A percentile compares a stretch with the other conserved stretches of the same genome.
Evolutionary conservation across 2,888 invertebrate genomes (phyloP).

Genomic region (Acleris sparsana): DNA sequence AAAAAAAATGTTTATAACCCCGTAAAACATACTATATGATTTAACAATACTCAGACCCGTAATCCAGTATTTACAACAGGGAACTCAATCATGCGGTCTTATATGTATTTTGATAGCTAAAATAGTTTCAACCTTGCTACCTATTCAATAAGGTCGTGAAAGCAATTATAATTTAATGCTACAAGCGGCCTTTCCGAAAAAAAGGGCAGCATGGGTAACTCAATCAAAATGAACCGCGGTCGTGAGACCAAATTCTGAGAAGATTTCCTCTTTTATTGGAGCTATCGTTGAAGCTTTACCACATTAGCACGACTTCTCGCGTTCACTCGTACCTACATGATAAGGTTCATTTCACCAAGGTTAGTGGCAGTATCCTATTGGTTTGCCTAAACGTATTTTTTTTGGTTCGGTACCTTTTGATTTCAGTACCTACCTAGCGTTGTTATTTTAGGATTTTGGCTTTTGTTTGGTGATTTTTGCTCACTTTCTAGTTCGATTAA

Average conservation of each 20-base stretch:
- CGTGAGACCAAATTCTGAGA: slow-evolving; percentile 1
- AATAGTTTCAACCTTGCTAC: no score
- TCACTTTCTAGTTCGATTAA: no score
- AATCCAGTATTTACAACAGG: slow-evolving; percentile 31
- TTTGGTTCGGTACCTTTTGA: neutral
- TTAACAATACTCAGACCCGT: slow-evolving; percentile 28
- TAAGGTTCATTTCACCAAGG: neutral
- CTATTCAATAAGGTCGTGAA: no score
- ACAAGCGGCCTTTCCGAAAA: no score
- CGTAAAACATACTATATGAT: slow-evolving; percentile 36
- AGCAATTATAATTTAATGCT: no score
- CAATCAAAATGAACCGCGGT: slow-evolving; percentile 12
- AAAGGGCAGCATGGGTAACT: slow-evolving; percentile 10
- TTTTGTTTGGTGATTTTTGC: slow-evolving; percentile 1
- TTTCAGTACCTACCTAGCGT: slow-evolving; percentile 10
- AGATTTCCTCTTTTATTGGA: slow-evolving; percentile 18
- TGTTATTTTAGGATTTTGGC: slow-evolving; percentile 11
- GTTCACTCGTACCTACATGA: neutral
- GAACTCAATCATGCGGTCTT: slow-evolving; percentile 18
- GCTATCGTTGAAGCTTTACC: slow-evolving; percentile 8
- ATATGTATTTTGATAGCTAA: no score
- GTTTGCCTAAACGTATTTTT: neutral
- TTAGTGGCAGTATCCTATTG: neutral
- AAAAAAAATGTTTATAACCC: slow-evolving; percentile 28
- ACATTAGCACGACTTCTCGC: neutral